Percentiles rank a stretch among this genome's conserved stretches.
Conservation (phyloP, 2,888 invertebrate species). For the Strigamia maritima region DNA sequence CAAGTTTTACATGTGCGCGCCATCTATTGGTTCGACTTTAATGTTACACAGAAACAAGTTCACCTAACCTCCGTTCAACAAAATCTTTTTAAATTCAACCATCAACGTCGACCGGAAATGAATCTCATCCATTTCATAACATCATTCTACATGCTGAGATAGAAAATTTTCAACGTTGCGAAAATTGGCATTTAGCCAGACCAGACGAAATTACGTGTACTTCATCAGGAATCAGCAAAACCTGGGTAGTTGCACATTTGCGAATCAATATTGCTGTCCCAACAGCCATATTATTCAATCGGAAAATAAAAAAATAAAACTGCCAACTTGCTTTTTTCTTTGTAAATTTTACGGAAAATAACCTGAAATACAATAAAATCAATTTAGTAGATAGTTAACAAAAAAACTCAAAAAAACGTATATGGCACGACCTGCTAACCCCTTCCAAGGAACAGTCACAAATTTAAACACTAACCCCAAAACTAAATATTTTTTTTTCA, state of each 20-base stretch:
- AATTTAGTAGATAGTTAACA: no score
- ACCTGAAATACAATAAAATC: no score
- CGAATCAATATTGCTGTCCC: neutral
- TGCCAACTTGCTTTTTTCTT: no score
- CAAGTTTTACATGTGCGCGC: neutral
- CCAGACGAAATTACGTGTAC: neutral
- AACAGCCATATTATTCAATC: no score
- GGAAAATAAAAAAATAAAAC: no score
- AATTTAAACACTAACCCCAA: no score
- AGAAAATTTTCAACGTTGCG: neutral
- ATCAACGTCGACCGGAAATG: neutral
- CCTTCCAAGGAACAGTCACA: no score
- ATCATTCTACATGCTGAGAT: neutral
- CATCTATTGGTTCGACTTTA: neutral
- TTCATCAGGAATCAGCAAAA: slow-evolving; percentile 9
- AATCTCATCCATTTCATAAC: neutral
- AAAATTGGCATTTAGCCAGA: slow-evolving; percentile 7
- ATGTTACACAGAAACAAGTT: neutral
- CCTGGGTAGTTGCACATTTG: neutral
- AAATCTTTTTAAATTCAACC: neutral
- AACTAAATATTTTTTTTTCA: no score
- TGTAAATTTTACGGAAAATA: no score
- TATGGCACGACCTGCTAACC: no score
- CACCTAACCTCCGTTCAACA: neutral
- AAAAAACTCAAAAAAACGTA: no score